A percentile compares a stretch with the other conserved stretches of the same genome.
Conservation (phyloP, 2,113 vertebrate genomes). For the Leptodactylus fuscus region DNA sequence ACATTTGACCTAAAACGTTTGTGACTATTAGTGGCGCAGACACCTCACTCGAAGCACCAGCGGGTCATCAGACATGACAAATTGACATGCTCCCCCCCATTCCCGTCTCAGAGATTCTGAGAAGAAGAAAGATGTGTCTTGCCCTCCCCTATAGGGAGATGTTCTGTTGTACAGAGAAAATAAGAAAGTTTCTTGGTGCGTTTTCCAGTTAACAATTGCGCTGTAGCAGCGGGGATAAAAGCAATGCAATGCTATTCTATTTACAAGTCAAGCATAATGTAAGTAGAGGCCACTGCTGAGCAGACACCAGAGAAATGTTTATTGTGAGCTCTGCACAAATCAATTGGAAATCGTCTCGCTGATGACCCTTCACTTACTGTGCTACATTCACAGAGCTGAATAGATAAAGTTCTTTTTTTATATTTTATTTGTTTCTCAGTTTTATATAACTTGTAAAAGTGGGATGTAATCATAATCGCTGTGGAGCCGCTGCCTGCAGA, state of each 20-base stretch:
- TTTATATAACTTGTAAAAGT: not conserved
- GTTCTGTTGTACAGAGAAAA: conserved; percentile 31
- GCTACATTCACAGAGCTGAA: not conserved
- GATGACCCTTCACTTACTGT: conserved; percentile 33
- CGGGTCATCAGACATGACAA: conserved; percentile 41
- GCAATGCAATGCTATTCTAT: conserved; percentile 12
- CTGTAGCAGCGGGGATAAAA: conserved; percentile 32
- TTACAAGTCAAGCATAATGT: conserved; percentile 40
- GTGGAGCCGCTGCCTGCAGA: not conserved
- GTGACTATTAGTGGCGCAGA: conserved; percentile 8
- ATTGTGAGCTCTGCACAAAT: not conserved
- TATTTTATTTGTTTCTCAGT: not conserved
- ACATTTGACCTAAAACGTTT: conserved; percentile 54
- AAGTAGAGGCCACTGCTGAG: not conserved
- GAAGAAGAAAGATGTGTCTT: conserved; percentile 4
- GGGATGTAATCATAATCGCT: not conserved
- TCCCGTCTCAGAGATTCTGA: conserved; percentile 23
- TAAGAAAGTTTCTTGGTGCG: conserved; percentile 12
- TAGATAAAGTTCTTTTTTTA: not conserved
- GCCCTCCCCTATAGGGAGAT: conserved; percentile 24
- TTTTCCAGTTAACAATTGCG: conserved; percentile 27
- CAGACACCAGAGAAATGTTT: conserved; percentile 3
- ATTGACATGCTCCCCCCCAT: conserved; percentile 35
- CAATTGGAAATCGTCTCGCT: not conserved
- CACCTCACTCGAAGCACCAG: not conserved